Evolutionary conservation across 2,113 vertebrate genomes (phyloP).

Genomic region (Microcebus murinus): DNA sequence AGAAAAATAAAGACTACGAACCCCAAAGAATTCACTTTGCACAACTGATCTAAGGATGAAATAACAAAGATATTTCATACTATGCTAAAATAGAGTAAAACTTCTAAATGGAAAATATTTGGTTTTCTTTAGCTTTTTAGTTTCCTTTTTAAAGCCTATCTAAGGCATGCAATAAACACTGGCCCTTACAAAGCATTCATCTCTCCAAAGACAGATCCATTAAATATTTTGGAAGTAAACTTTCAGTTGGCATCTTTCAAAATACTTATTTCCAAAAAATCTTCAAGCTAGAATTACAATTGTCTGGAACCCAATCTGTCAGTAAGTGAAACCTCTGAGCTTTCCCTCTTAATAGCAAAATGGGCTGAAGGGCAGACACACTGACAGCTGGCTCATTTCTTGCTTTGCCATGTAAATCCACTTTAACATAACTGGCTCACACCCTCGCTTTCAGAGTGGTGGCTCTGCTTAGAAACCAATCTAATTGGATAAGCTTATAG

Average conservation of each 20-base stretch:
- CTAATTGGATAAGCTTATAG: conserved; percentile 65
- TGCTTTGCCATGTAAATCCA: conserved; percentile 80
- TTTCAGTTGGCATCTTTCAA: conserved; percentile 61
- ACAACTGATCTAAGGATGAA: conserved; percentile 28
- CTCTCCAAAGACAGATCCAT: conserved; percentile 15
- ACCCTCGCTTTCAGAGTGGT: conserved; percentile 70
- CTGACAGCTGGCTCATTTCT: conserved; percentile 82
- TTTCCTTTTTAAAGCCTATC: background rate
- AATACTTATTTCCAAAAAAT: conserved; percentile 73
- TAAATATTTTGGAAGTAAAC: conserved; percentile 59
- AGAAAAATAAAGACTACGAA: conserved; percentile 48
- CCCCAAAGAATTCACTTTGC: conserved; percentile 26
- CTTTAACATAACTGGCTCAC: conserved; percentile 76
- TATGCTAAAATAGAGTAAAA: conserved; percentile 8
- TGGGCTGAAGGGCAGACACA: conserved; percentile 74
- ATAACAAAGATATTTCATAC: conserved; percentile 5
- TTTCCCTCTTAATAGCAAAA: conserved; percentile 49
- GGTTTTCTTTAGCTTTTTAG: background rate
- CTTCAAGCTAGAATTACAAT: conserved; percentile 66
- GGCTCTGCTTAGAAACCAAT: conserved; percentile 62
- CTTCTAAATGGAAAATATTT: conserved; percentile 36
- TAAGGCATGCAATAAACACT: background rate
- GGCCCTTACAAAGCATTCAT: background rate
- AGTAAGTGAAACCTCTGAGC: conserved; percentile 37
- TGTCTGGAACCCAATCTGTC: conserved; percentile 72